Evolutionary conservation across 2,797 vertebrate genomes (phyloP).

Genomic region (Taenioides sp.): DNA sequence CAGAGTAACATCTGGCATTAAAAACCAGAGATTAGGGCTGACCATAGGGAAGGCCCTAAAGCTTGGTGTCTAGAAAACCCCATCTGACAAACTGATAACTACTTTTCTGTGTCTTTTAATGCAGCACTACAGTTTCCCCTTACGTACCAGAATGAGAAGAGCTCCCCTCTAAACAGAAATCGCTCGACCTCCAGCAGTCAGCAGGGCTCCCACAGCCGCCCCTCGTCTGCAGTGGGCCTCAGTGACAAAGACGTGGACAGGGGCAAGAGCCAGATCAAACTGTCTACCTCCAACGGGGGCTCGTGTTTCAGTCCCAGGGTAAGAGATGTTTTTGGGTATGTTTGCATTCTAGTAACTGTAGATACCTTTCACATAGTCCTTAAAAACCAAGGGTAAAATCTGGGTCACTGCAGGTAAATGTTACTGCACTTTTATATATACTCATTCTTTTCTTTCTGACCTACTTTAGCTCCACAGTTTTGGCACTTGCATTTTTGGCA

Average conservation of each 20-base stretch:
- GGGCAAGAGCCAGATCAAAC: conserved; percentile 76
- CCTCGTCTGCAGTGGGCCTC: conserved; percentile 53
- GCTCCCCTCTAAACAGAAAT: conserved; percentile 81
- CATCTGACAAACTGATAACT: background rate
- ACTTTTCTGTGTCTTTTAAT: conserved; percentile 10
- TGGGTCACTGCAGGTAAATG: conserved; percentile 46
- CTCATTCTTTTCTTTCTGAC: conserved; percentile 9
- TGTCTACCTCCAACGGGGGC: conserved; percentile 92
- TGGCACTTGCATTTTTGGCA: background rate
- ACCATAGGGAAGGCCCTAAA: too few species aligned
- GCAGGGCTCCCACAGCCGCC: conserved; percentile 81
- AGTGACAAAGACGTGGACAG: conserved; percentile 59
- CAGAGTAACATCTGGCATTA: too few species aligned
- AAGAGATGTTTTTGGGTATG: conserved; percentile 11
- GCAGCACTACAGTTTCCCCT: conserved; percentile 95
- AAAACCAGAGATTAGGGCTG: too few species aligned
- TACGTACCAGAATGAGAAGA: conserved; percentile 91
- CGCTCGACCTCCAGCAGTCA: conserved; percentile 80
- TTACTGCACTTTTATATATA: background rate
- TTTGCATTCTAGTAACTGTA: background rate
- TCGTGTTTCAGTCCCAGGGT: conserved; percentile 89
- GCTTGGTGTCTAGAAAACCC: background rate
- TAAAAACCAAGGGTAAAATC: conserved; percentile 42
- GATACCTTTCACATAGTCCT: conserved; percentile 3
- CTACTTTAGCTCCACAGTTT: conserved; percentile 28